A percentile compares a stretch with the other conserved stretches of the same genome.
phyloP scores from a whole-genome alignment of 2,113 vertebrate genomes.

The Phylloscopus trochilus region DNA sequence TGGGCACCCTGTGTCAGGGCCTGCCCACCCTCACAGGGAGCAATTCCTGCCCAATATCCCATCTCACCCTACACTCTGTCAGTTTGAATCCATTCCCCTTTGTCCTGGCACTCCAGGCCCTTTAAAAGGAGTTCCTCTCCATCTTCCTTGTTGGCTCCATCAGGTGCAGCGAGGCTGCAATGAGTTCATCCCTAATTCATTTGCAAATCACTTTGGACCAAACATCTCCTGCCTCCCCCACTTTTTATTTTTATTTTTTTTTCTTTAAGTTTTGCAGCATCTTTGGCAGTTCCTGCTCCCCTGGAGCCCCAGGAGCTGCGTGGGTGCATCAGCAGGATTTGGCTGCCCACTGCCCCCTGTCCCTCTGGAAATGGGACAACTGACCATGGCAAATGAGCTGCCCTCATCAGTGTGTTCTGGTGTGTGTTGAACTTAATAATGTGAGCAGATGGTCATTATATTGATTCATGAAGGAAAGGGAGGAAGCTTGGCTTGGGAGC shows the following conservation, averaged over 20 bases:
- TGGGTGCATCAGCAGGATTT: neutral
- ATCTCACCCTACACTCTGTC: neutral
- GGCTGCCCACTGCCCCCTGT: neutral
- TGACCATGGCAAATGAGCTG: slow-evolving; percentile 12
- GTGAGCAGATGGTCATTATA: slow-evolving; percentile 47
- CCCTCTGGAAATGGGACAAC: neutral
- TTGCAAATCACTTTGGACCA: neutral
- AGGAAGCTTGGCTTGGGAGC: neutral
- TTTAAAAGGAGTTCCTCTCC: neutral
- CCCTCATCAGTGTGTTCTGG: slow-evolving; percentile 7
- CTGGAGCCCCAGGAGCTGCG: neutral
- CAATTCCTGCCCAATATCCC: neutral
- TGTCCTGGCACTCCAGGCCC: neutral
- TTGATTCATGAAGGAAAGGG: slow-evolving; percentile 10
- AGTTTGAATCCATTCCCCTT: neutral
- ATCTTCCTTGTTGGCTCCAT: neutral
- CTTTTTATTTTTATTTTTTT: neutral
- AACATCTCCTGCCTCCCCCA: neutral
- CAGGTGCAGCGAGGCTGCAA: neutral
- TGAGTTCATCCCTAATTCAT: neutral
- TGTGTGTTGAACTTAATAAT: slow-evolving; percentile 44
- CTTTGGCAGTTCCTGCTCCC: neutral
- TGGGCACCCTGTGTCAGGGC: neutral
- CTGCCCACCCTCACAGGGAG: accelerated
- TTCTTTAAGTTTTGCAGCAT: neutral